Percentiles rank a stretch among this genome's conserved stretches.
These are phyloP conservation scores for Nasonovia ribisnigri DNA, from an alignment of 2,888 invertebrate species.

Conservation along the genomic window DNA sequence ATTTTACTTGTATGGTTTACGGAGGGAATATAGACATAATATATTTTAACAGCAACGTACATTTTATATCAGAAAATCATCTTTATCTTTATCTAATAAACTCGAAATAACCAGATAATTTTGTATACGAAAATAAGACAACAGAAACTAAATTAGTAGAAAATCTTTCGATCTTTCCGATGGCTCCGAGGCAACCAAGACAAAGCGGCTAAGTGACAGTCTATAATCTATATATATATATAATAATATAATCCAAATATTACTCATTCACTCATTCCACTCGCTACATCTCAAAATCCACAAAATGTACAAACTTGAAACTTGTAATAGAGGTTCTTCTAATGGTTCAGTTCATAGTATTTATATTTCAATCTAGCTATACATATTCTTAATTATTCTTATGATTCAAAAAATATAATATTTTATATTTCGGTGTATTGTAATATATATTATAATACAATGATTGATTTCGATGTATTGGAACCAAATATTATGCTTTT, in stretches of 20 bases:
- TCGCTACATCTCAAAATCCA: too few species aligned
- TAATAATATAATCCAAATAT: too few species aligned
- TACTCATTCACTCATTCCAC: too few species aligned
- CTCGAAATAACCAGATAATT: neutral
- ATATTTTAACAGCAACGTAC: too few species aligned
- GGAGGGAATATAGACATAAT: neutral
- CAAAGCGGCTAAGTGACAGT: neutral
- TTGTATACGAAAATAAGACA: neutral
- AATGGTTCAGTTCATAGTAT: too few species aligned
- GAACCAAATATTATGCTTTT: neutral
- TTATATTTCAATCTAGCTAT: neutral
- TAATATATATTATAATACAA: too few species aligned
- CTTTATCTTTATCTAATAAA: too few species aligned
- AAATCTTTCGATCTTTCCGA: neutral
- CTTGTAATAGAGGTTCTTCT: too few species aligned
- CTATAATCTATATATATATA: too few species aligned
- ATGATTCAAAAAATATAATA: neutral
- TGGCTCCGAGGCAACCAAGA: neutral
- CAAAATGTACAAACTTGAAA: too few species aligned
- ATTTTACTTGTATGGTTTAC: neutral
- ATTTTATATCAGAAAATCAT: neutral
- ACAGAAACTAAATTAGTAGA: neutral
- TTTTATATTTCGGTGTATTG: too few species aligned
- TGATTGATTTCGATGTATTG: neutral
- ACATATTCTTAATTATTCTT: neutral